These are phyloP conservation scores for Phortica magna DNA, from an alignment of 2,888 invertebrate species.

Conservation along the genomic window DNA sequence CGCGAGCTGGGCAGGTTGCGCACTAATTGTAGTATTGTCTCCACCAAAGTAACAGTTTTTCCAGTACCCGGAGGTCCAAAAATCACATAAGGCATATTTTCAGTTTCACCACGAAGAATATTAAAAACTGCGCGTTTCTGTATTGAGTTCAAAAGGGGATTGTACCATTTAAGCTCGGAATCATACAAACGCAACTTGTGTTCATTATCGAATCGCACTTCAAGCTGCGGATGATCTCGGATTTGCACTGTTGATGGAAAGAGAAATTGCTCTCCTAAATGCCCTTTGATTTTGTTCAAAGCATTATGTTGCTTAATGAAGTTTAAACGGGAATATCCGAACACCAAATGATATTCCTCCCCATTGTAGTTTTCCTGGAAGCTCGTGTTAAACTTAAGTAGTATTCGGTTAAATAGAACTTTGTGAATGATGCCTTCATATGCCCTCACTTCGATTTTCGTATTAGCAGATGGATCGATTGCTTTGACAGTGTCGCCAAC, in stretches of 20 bases:
- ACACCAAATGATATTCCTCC: conserved; percentile 88
- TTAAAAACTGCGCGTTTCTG: conserved; percentile 90
- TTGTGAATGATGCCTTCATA: conserved; percentile 88
- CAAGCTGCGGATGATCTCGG: conserved; percentile 66
- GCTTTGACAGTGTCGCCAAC: conserved; percentile 85
- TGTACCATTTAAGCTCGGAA: conserved; percentile 82
- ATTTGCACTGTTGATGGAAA: conserved; percentile 81
- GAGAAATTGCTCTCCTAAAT: conserved; percentile 83
- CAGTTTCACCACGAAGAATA: conserved; percentile 87
- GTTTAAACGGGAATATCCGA: conserved; percentile 82
- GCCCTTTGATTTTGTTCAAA: conserved; percentile 80
- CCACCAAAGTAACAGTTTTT: conserved; percentile 91
- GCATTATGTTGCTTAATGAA: conserved; percentile 88
- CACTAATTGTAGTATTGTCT: conserved; percentile 89
- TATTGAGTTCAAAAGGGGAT: conserved; percentile 84
- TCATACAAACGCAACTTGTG: conserved; percentile 57
- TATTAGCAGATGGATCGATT: conserved; percentile 76
- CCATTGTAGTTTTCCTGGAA: conserved; percentile 88
- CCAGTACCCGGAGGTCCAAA: conserved; percentile 95
- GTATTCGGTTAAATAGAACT: conserved; percentile 84
- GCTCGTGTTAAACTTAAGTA: conserved; percentile 85
- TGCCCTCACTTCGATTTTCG: conserved; percentile 67
- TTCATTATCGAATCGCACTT: conserved; percentile 60
- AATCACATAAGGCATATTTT: conserved; percentile 89
- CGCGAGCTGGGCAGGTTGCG: conserved; percentile 84